Evolutionary conservation across 2,888 invertebrate species (phyloP).

Genomic region (Hirtodrosophila confusa): DNA sequence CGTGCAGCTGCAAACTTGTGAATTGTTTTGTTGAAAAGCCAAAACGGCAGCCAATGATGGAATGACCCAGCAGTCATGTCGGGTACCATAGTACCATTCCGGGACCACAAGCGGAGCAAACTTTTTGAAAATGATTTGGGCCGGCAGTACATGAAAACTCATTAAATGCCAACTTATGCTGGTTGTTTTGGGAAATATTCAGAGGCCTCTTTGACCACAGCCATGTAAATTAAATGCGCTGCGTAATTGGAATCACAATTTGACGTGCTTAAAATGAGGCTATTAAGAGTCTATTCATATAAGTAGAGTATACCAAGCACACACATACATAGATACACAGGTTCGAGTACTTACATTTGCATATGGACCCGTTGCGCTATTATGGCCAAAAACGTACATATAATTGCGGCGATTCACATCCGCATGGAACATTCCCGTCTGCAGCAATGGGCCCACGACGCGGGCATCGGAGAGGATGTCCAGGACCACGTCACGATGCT

Average conservation of each 20-base stretch:
- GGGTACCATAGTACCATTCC: neutral
- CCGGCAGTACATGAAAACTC: conserved; percentile 57
- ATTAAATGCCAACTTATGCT: conserved; percentile 60
- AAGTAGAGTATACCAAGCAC: neutral
- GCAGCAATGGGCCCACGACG: conserved; percentile 91
- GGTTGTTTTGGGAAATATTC: conserved; percentile 26
- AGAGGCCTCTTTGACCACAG: conserved; percentile 23
- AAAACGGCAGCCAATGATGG: conserved; percentile 61
- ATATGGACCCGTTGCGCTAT: conserved; percentile 91
- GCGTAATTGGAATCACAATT: conserved; percentile 51
- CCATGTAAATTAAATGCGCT: conserved; percentile 59
- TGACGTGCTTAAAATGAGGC: conserved; percentile 35
- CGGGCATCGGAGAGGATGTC: conserved; percentile 95
- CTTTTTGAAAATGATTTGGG: conserved; percentile 24
- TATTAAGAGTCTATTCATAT: conserved; percentile 10
- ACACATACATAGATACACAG: conserved; percentile 6
- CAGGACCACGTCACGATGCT: conserved; percentile 91
- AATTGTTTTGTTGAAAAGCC: conserved; percentile 67
- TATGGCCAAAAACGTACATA: conserved; percentile 95
- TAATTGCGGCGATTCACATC: conserved; percentile 90
- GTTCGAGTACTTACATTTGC: conserved; percentile 87
- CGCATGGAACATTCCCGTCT: conserved; percentile 91
- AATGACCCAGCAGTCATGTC: conserved; percentile 38
- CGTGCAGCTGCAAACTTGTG: conserved; percentile 65
- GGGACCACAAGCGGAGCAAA: conserved; percentile 12